Base-by-base conservation (phyloP, 1,140 invertebrate species). In the Lethrus apterus region DNA sequence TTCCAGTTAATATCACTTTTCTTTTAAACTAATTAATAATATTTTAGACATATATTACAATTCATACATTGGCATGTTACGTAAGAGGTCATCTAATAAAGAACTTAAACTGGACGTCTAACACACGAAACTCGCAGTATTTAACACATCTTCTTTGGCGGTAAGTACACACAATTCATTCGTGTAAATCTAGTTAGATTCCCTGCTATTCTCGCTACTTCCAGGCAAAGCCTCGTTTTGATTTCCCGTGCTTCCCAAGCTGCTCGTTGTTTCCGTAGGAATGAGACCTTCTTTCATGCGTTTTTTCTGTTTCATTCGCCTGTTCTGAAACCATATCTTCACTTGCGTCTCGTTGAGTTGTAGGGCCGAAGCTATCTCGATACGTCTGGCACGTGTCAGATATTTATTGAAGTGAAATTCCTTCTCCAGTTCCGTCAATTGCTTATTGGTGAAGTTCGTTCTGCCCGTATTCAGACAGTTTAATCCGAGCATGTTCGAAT, bases 401-500 rank as follows among this genome's bases (percentile, higher is more conserved):
- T 99, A 99, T 72, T 97, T 97, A 73, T 98, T 98, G 70, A 96
- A 98, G 70, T 99, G 94, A 70, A 98, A 99, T 70, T 99, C 95
- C 67, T 99, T 99, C 66, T 98, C 95, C 52, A 98, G 74, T 70
- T 98, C 96, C 1, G 94, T 98, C 35, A 99, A 78, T 67, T 99
- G 96, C 70, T 98, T 98, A 65, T 96, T 99, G 40, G 93, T 98
- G 72, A 98, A 98, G 70, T 98, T 98, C 2, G 94, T 99, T 19
- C 95, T 76, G 15, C 91, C 91, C 3, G 89, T 86, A 67, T 87
- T 89, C 43, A 84, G 72, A 59, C 76, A 74, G 43, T 63, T 67
- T 9, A 64, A 49, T 11, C 57, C 56, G 10, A 71, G 50, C 29
- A 71, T 66, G 45, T 57, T 70, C 10, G 61, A 57, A 23, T 15